Base-by-base conservation (phyloP, 2,113 vertebrate species). In the Lota lota region DNA sequence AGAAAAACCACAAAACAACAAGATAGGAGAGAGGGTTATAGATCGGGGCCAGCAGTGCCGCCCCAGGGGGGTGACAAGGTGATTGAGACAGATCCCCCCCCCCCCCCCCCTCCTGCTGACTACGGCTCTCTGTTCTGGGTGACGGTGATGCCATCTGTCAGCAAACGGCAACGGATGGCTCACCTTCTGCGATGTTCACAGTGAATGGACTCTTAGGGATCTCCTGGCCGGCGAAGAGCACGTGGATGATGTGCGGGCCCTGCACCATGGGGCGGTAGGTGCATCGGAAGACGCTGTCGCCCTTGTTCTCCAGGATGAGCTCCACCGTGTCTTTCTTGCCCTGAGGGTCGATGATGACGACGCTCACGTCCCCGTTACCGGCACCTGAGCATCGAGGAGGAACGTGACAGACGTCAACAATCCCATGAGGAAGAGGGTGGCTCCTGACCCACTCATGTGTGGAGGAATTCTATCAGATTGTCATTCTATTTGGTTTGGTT, bases 241-340 rank as follows among this genome's bases (percentile, higher is more conserved):
- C 91, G 0, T 92, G 91, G 73, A 99, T 83, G 2, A 80, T 92
- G 85, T 99, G 95, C 0, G 93, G 92, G 10, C 97, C 97, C 79
- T 98, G 94, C n/a, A 92, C 79, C 66, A 93, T 75, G 0, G 97
- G 97, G 60, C 93, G 93, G 79, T 99, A 99, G 0, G 96, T 98
- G 88, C 97, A 99, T 58, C 97, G 96, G 92, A 94, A 98, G 11
- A 94, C 93, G 58, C 86, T 97, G 80, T 99, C 95, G 0, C 97
- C 97, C 53, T 95, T 97, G 79, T 97, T 95, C 79, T 98, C 97
- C 85, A 99, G 87, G 74, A 95, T 87, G 75, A 97, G 94, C 80
- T 98, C 95, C 79, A 99, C 97, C 0, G 95, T 98, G 92, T 99
- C 95, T 19, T 90, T 91, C 17, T 93, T 93, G 59, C 96, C 95